Conservation (phyloP, 2,888 invertebrate genomes). For the Cremastobaeus sp. region DNA sequence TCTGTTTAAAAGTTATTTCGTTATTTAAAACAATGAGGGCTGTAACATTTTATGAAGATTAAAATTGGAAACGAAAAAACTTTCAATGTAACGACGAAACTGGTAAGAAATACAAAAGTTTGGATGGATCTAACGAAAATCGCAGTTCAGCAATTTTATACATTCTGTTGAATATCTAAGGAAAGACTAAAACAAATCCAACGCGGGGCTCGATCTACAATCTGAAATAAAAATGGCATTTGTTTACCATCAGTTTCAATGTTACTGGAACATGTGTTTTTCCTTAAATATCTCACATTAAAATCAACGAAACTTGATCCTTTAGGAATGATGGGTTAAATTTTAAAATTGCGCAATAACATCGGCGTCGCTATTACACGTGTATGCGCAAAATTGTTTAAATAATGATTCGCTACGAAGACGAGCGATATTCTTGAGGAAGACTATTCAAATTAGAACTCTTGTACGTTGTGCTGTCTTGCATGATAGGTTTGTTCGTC, state of each 20-base stretch:
- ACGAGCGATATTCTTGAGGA: conserved; percentile 71
- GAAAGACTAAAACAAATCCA: no score
- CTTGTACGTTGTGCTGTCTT: conserved; percentile 60
- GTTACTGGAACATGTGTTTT: neutral
- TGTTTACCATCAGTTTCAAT: no score
- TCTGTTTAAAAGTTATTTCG: no score
- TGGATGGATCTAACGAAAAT: no score
- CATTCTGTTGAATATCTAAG: no score
- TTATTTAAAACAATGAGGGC: no score
- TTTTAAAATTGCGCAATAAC: conserved; percentile 31
- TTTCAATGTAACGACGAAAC: neutral
- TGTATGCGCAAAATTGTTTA: conserved; percentile 34
- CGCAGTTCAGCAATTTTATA: no score
- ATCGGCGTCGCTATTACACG: conserved; percentile 12
- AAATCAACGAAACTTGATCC: neutral
- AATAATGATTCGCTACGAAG: conserved; percentile 67
- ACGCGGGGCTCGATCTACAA: no score
- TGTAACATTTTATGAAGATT: no score
- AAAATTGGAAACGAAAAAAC: no score
- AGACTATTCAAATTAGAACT: conserved; percentile 69
- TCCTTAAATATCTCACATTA: neutral
- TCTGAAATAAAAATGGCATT: no score
- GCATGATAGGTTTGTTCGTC: conserved; percentile 49
- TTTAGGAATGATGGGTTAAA: conserved; percentile 14
- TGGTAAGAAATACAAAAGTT: neutral